Conservation (phyloP, 53 echinoderm and acorn worm genomes). For the Arbacia lixula region DNA sequence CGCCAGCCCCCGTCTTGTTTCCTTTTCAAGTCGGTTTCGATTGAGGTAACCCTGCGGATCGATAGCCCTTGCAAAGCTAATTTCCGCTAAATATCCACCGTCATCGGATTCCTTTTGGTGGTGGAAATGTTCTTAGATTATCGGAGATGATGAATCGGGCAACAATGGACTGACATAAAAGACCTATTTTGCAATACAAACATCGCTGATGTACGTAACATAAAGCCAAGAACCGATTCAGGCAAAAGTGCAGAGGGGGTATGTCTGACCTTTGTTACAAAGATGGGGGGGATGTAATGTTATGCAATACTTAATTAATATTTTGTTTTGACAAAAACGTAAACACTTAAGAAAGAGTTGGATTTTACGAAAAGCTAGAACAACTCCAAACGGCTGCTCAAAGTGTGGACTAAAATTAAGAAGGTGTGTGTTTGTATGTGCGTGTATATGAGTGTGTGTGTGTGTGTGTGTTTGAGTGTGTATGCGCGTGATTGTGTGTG, state of each 20-base stretch:
- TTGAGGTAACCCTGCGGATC: neutral
- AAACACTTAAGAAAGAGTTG: no score
- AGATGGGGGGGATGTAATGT: neutral
- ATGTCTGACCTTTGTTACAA: neutral
- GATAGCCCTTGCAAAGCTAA: neutral
- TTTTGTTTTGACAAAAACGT: no score
- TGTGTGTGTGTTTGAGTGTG: no score
- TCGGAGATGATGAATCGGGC: neutral
- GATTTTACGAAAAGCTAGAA: no score
- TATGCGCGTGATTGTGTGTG: no score
- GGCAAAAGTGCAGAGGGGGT: conserved; percentile 6
- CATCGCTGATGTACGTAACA: neutral
- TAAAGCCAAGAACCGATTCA: neutral
- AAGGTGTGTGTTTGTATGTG: no score
- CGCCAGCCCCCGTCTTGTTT: no score
- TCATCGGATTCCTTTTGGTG: conserved; percentile 2
- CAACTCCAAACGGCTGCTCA: no score
- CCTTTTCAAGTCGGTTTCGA: neutral
- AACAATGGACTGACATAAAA: neutral
- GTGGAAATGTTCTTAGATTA: neutral
- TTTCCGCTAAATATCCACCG: conserved; percentile 28
- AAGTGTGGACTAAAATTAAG: no score
- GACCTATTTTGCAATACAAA: conserved; percentile 10
- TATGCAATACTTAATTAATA: neutral
- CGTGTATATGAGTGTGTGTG: no score